Evolutionary conservation across 2,113 vertebrate species (phyloP).

Genomic region (Pachycephala philippinensis): DNA sequence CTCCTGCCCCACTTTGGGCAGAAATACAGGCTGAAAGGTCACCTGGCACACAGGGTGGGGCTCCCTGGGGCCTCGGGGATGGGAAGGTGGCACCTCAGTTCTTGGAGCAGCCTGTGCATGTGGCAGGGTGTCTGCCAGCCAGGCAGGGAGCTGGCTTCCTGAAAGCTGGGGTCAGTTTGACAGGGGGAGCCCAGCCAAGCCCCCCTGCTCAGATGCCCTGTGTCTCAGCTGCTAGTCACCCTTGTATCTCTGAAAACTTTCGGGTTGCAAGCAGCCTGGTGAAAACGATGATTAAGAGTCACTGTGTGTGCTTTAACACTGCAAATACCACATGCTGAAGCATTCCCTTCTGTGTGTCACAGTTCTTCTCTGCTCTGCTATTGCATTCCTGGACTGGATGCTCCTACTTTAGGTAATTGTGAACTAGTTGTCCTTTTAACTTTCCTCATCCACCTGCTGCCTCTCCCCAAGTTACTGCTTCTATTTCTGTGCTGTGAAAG

Average conservation of each 20-base stretch:
- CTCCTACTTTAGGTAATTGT: neutral
- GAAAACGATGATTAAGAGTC: neutral
- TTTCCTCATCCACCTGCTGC: neutral
- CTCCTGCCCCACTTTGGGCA: neutral
- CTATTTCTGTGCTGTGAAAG: neutral
- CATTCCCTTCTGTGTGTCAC: neutral
- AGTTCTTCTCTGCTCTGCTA: neutral
- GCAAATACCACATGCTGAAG: neutral
- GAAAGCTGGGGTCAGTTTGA: neutral
- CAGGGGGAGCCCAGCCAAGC: neutral
- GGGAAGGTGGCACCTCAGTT: rapidly evolving
- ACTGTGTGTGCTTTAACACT: neutral
- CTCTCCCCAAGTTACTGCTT: neutral
- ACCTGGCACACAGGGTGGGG: neutral
- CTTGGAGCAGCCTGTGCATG: neutral
- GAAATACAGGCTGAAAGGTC: neutral
- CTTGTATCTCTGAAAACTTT: neutral
- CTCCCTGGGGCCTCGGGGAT: rapidly evolving
- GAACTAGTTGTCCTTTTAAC: neutral
- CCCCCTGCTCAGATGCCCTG: neutral
- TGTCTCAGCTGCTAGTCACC: neutral
- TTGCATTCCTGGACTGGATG: neutral
- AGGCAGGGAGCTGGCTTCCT: neutral
- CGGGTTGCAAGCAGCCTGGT: neutral
- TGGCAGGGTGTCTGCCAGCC: neutral